Evolutionary conservation across 2,113 vertebrate species (phyloP), one percentile per base, ranked within the genome.

Genomic region (Chamaea fasciata): DNA sequence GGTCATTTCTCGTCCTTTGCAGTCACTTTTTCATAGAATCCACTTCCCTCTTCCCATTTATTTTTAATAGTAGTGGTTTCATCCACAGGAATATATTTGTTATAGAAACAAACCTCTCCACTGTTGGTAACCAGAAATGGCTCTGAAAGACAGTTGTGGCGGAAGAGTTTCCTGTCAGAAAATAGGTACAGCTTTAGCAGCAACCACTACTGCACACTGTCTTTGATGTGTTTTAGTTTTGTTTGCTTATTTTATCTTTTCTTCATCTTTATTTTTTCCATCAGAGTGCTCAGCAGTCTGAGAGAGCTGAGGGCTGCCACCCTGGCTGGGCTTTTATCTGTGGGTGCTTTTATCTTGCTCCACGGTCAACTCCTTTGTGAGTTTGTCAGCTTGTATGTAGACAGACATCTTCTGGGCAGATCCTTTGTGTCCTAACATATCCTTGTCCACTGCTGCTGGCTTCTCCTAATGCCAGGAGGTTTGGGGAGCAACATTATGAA

Each of bases 121-220:
- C 41, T 65, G 10, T 16, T 90, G 57, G 49, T 75, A 92, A 93
- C 41, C 60, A 95, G 57, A 92, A 96, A 65, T 4, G 14, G 9
- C 55, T 57, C 69, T 83, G 37, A 96, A 90, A 73, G 44, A 31
- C 73, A 63, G 27, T 89, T 71, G 52, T 81, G 44, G 39, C 20
- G 37, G 92, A 93, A 94, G 60, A 75, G 52, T n/a, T 93, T 96
- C 92, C 95, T 96, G 88, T 69, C 85, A 95, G 33, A 92, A 95
- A 93, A 94, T 60, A 88, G 79, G 83, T 85, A 64, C 52, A 37
- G 33, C 28, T 88, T 87, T 63, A 83, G n/a, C 68, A 78, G 56
- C 22, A 92, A 60, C n/a, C 37, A 41, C 47, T 41, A 31, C 30
- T 41, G 60, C 23, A 68, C 57, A 7, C 26, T 41, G 63, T 18